A percentile compares a stretch with the other conserved stretches of the same genome.
Conservation (phyloP, 37 sponge, comb jelly and placozoan genomes). For the Geodia barretti region DNA sequence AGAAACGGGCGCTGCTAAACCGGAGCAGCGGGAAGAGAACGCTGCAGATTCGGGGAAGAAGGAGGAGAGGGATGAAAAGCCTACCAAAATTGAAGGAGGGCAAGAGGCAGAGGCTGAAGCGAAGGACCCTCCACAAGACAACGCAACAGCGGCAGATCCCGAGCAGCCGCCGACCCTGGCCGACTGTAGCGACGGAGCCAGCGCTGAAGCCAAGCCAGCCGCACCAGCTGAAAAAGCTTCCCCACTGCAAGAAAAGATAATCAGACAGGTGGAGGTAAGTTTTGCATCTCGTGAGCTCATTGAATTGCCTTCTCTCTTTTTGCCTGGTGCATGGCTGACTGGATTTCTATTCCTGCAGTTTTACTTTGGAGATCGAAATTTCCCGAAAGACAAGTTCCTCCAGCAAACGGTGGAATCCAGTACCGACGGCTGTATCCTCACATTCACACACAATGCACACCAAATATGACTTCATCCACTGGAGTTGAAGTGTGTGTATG, state of each 20-base stretch:
- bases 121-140: background rate
- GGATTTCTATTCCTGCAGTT: conserved; percentile 46
- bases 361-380: conserved; percentile 92
- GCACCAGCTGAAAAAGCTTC: conserved; percentile 4
- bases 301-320: background rate
- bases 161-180: background rate
- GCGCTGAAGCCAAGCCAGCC: too few species aligned
- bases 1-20: background rate
- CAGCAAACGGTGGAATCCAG: conserved; percentile 52
- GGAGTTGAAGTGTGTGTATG: too few species aligned
- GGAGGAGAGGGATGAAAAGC: background rate
- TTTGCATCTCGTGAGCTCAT: background rate
- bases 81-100: too few species aligned
- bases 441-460: too few species aligned
- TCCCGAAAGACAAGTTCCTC: conserved; percentile 85
- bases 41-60: background rate
- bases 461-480: background rate
- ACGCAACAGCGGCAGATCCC: background rate
- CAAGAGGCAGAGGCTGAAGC: background rate
- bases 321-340: background rate
- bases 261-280: conserved; percentile 77
- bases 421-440: conserved; percentile 72
- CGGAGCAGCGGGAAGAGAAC: background rate
- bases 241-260: conserved; percentile 75
- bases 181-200: background rate